These are phyloP conservation scores for Rhaphigaster nebulosa DNA, from an alignment of 2,888 invertebrate genomes.

Conservation along the genomic window DNA sequence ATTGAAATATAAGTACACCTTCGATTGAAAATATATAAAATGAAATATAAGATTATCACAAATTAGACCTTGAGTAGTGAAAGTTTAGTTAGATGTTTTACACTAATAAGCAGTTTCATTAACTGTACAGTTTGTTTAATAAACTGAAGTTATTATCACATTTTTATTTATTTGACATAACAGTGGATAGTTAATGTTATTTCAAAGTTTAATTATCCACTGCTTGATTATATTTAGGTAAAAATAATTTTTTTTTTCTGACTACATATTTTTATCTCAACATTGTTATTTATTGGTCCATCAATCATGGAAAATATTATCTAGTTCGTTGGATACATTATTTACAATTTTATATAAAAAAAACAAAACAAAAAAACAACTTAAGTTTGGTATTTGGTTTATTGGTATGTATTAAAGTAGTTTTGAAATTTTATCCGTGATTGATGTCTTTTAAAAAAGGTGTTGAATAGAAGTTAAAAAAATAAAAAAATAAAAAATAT, in stretches of 20 bases:
- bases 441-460: constrained; percentile 11
- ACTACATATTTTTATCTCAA: constrained; percentile 45
- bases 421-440: neutral
- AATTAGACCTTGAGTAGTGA: constrained; percentile 32
- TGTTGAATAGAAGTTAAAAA: neutral
- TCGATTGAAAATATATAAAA: neutral
- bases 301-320: constrained; percentile 37
- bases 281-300: neutral
- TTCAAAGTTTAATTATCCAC: neutral
- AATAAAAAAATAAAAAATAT: neutral
- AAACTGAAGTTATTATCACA: neutral
- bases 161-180: constrained; percentile 15
- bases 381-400: neutral
- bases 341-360: constrained; percentile 10
- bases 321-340: neutral
- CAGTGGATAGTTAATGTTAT: neutral
- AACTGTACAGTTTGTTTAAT: neutral
- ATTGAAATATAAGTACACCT: neutral
- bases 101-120: neutral
- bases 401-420: neutral
- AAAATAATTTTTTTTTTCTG: constrained; percentile 23
- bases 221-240: neutral
- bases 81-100: constrained; percentile 16
- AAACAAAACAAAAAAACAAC: neutral
- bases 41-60: neutral